Conservation (phyloP, 2,113 vertebrate genomes). For the Ciconia stormi region DNA sequence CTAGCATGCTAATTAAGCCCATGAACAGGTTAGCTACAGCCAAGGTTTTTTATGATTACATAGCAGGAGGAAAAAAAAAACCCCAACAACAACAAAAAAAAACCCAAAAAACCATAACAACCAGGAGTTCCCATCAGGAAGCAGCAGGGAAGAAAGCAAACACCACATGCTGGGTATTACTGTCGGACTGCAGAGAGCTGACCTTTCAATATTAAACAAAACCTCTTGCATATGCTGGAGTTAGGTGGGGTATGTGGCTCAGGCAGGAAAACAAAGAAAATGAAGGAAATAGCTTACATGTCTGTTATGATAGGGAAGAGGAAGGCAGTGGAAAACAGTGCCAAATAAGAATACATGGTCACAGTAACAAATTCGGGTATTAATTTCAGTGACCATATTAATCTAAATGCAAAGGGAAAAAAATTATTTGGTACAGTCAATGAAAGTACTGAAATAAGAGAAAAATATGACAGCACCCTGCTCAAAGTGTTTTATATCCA, state of each 20-base stretch:
- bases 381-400: neutral
- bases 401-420: neutral
- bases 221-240: neutral
- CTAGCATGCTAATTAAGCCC: neutral
- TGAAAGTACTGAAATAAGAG: neutral
- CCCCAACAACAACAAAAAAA: neutral
- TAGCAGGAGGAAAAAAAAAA: neutral
- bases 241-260: neutral
- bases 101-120: neutral
- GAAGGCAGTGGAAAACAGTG: neutral
- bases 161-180: neutral
- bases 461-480: neutral
- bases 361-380: neutral
- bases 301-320: neutral
- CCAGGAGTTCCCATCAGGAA: neutral
- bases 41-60: neutral
- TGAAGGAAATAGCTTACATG: neutral
- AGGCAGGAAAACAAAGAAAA: neutral
- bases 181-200: neutral
- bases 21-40: neutral
- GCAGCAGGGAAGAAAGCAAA: neutral
- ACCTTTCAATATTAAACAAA: conserved; percentile 28
- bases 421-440: neutral
- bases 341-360: neutral
- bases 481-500: neutral